Conservation (phyloP, 1,140 invertebrate species). For the Drosophila teissieri region DNA sequence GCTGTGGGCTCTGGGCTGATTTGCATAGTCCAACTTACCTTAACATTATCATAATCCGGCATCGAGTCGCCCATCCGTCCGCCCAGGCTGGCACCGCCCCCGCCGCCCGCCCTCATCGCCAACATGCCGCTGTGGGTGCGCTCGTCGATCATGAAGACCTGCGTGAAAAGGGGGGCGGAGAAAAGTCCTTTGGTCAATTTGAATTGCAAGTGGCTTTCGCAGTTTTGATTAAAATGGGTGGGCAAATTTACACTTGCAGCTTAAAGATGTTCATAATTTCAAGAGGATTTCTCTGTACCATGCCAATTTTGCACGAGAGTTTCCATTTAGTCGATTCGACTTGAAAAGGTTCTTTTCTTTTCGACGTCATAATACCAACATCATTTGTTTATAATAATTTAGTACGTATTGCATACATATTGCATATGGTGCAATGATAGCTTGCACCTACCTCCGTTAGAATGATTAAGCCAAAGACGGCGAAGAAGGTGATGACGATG, state of each 20-base stretch:
- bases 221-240: constrained; percentile 17
- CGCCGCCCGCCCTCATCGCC: constrained; percentile 73
- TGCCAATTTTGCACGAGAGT: too few species aligned
- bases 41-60: constrained; percentile 86
- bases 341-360: too few species aligned
- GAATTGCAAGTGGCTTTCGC: constrained; percentile 1
- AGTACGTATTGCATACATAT: too few species aligned
- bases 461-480: constrained; percentile 93
- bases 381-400: too few species aligned
- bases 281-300: too few species aligned
- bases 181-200: neutral
- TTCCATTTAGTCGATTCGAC: too few species aligned
- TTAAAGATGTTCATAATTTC: neutral
- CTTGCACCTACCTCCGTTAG: constrained; percentile 88
- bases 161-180: neutral
- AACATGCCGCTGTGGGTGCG: constrained; percentile 76
- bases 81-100: constrained; percentile 61
- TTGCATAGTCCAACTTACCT: constrained; percentile 85
- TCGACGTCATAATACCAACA: too few species aligned
- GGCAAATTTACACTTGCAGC: neutral
- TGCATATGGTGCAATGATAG: too few species aligned
- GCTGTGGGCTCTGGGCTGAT: constrained; percentile 20
- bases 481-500: constrained; percentile 95
- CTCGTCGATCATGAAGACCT: constrained; percentile 85
- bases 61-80: constrained; percentile 84